Evolutionary conservation across 2,888 invertebrate genomes (phyloP), one percentile per base, ranked within the genome.

Genomic region (Ornithoptera alexandrae): DNA sequence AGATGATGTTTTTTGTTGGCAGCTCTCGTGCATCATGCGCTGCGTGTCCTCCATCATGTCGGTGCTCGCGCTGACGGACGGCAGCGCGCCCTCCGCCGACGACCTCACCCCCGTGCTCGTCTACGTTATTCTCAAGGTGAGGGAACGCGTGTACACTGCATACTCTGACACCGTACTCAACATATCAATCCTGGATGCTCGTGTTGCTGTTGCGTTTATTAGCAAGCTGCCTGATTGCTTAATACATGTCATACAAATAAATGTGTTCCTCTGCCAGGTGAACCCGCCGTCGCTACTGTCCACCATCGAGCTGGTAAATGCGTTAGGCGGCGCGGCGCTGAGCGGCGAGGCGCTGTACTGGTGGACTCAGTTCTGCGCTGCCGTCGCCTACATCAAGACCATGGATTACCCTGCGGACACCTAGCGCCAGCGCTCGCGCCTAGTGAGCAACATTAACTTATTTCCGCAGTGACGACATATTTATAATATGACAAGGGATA

Each of bases 321-420:
- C 97, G 78, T 97, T 98, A 86, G 97, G 97, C 82, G 97, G 96
- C 69, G 94, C 95, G 75, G 95, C 96, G 73, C 93, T 98, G 71
- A 94, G 94, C 73, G 98, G 98, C 65, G 98, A 98, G 88, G 97
- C 98, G 81, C 96, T 97, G 79, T 99, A 99, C 91, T 98, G 98
- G 96, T 99, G 99, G 99, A 98, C 98, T 68, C 98, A 99, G 89
- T 99, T 99, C 92, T 97, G 97, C 82, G 96, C 98, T 0, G 98
- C 98, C 63, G 97, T 99, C 67, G 98, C 98, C 89, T 98, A 98
- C 93, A 98, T 99, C 83, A 99, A 99, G 93, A 98, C 97, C 69
- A 98, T 99, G 98, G 97, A 97, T 89, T 97, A 96, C 88, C 92
- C 90, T 75, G 79, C 79, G 50, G 85, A 86, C 78, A 82, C 90